A percentile compares a stretch with the other conserved stretches of the same genome.
Conservation (phyloP, 2,888 invertebrate genomes). For the Tethea ocularis region DNA sequence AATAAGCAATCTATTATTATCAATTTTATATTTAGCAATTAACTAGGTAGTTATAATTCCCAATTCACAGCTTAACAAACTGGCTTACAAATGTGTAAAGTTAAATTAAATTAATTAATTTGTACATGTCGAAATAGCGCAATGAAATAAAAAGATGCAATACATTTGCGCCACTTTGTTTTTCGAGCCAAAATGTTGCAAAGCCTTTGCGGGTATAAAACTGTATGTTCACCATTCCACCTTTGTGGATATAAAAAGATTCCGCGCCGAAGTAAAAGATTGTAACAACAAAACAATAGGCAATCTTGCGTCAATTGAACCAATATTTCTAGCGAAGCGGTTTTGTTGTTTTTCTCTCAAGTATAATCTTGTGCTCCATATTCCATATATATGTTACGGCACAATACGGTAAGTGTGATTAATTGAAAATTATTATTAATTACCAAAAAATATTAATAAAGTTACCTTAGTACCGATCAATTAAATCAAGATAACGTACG, state of each 20-base stretch:
- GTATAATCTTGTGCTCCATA: no score
- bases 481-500: no score
- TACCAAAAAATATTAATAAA: no score
- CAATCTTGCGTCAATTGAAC: constrained; percentile 2
- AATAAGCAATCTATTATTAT: no score
- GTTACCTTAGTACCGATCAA: no score
- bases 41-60: constrained; percentile 1
- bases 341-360: background rate
- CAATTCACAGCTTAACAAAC: constrained; percentile 8
- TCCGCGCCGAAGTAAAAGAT: constrained; percentile 5
- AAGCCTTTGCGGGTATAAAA: background rate
- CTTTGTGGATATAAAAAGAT: constrained; percentile 11
- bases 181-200: constrained; percentile 2
- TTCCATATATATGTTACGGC: no score
- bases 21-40: background rate
- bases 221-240: constrained; percentile 7
- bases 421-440: no score
- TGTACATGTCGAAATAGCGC: constrained; percentile 17
- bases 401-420: no score
- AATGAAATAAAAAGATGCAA: background rate
- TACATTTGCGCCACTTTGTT: background rate
- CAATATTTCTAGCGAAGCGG: constrained; percentile 7
- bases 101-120: constrained; percentile 31
- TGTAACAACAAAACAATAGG: constrained; percentile 7
- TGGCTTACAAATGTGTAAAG: constrained; percentile 19